These are phyloP conservation scores for Pterostichus niger DNA, from an alignment of 2,888 invertebrate genomes.

Conservation along the genomic window DNA sequence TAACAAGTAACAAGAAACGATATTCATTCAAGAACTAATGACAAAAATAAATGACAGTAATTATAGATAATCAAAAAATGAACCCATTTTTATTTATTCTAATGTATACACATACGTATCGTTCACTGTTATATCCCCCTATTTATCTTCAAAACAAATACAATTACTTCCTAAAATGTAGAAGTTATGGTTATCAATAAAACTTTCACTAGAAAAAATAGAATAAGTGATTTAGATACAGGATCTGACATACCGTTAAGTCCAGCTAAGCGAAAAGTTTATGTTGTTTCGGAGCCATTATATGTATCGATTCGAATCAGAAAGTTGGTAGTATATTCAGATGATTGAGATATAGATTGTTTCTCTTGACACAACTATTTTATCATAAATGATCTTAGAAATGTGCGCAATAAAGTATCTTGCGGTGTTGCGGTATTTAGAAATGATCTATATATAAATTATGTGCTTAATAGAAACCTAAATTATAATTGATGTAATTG, in stretches of 20 bases:
- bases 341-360: slow-evolving; percentile 34
- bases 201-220: background rate
- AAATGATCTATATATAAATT: too few relatives aligned
- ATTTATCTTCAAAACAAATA: background rate
- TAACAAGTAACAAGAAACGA: too few relatives aligned
- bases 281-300: slow-evolving; percentile 8
- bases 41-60: too few relatives aligned
- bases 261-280: slow-evolving; percentile 28
- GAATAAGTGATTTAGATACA: slow-evolving; percentile 17
- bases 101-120: too few relatives aligned
- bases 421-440: too few relatives aligned
- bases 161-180: slow-evolving; percentile 1
- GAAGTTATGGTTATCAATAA: slow-evolving; percentile 14
- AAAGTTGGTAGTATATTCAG: background rate
- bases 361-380: slow-evolving; percentile 11
- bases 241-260: slow-evolving; percentile 9
- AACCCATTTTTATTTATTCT: too few relatives aligned
- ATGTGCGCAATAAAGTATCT: too few relatives aligned
- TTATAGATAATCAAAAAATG: too few relatives aligned
- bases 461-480: too few relatives aligned
- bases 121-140: too few relatives aligned
- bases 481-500: too few relatives aligned
- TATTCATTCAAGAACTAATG: too few relatives aligned
- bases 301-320: slow-evolving; percentile 2
- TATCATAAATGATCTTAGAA: background rate